Evolutionary conservation across 2,797 vertebrate genomes (phyloP).

Genomic region (Tamandua tetradactyla): DNA sequence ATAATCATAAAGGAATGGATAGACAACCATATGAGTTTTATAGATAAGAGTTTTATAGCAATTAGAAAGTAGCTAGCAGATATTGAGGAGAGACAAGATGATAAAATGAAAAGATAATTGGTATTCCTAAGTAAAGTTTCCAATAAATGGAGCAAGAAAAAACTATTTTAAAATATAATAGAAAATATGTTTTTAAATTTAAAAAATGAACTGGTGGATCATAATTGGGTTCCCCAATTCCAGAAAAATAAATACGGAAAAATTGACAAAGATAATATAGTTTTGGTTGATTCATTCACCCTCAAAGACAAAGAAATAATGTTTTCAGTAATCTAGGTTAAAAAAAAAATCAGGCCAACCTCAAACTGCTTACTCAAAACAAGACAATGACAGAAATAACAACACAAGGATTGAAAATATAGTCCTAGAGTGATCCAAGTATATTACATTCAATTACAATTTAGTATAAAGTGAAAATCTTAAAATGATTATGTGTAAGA

Average conservation of each 20-base stretch:
- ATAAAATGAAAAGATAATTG: too few species aligned
- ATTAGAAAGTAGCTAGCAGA: not conserved
- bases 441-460: not conserved
- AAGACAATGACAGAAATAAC: not conserved
- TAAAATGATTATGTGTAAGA: not conserved
- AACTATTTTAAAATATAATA: not conserved
- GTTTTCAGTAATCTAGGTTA: not conserved
- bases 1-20: not conserved
- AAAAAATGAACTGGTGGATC: not conserved
- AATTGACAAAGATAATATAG: not conserved
- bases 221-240: not conserved
- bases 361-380: not conserved
- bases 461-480: not conserved
- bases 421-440: not conserved
- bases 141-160: not conserved
- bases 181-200: not conserved
- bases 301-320: not conserved
- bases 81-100: not conserved
- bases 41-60: not conserved
- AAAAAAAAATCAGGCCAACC: not conserved
- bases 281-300: not conserved
- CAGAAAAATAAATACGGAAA: not conserved
- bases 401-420: not conserved
- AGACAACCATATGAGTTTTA: too few species aligned
- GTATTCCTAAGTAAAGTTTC: not conserved